Conservation (phyloP, 2,797 vertebrate species). For the Pipistrellus kuhlii region DNA sequence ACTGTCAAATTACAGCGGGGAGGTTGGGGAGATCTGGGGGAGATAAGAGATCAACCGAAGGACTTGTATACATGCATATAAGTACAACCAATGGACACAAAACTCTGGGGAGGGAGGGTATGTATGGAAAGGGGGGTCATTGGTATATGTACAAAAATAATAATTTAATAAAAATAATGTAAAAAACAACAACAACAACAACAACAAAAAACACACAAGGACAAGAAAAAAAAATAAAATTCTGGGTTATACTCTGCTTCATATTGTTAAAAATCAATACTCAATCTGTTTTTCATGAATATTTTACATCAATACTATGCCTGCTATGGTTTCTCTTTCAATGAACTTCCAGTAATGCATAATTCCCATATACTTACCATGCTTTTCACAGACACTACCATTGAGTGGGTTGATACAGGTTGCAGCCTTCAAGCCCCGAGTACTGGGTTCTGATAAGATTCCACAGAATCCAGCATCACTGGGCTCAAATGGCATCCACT, state of each 20-base stretch:
- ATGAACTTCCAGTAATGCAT: neutral
- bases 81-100: too few species aligned
- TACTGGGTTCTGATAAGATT: slow-evolving; percentile 94
- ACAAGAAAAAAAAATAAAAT: neutral
- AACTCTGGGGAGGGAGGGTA: too few species aligned
- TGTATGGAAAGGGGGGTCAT: too few species aligned
- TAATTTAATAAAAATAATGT: too few species aligned
- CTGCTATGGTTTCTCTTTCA: neutral
- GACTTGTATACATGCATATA: too few species aligned
- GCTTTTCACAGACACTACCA: slow-evolving; percentile 95
- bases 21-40: too few species aligned
- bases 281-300: neutral
- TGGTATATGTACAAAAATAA: too few species aligned
- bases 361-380: slow-evolving; percentile 86
- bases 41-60: too few species aligned
- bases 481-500: slow-evolving; percentile 95
- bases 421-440: slow-evolving; percentile 94
- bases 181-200: too few species aligned
- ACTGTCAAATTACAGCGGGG: too few species aligned
- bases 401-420: slow-evolving; percentile 96
- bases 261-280: neutral
- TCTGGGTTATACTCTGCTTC: slow-evolving; percentile 5
- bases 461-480: slow-evolving; percentile 97
- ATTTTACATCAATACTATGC: neutral
- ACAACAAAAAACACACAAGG: too few species aligned